These are phyloP conservation scores for Glyptemys insculpta DNA, from an alignment of 2,797 vertebrate species.

Conservation along the genomic window DNA sequence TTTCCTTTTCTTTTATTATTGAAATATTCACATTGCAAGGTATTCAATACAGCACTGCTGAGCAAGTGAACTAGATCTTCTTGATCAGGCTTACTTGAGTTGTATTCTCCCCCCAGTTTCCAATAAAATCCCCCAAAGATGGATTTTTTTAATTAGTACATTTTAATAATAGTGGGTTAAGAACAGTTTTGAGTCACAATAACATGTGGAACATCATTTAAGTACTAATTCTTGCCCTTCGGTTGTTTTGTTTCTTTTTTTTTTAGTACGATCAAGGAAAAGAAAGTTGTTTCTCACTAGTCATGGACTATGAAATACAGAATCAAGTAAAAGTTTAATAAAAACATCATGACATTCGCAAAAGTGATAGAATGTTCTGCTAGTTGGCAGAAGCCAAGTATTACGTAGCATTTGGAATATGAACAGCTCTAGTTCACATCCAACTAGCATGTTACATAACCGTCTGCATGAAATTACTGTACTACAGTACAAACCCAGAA, in stretches of 20 bases:
- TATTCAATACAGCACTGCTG: neutral
- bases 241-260: neutral
- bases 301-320: neutral
- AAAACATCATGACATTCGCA: neutral
- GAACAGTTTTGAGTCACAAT: neutral
- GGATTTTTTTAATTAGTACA: neutral
- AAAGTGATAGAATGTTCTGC: conserved; percentile 36
- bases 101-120: neutral
- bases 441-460: conserved; percentile 53
- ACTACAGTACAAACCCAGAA: conserved; percentile 22
- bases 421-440: conserved; percentile 53
- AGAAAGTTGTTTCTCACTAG: neutral
- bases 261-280: neutral
- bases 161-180: neutral
- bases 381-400: conserved; percentile 23
- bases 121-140: neutral
- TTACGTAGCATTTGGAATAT: conserved; percentile 34
- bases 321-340: neutral
- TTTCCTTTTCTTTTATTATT: neutral
- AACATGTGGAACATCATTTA: neutral
- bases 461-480: conserved; percentile 19
- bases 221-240: neutral
- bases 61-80: neutral
- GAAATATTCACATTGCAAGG: neutral
- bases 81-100: no score